Conservation (phyloP, 2,888 invertebrate species). For the Serrognathus titanus region DNA sequence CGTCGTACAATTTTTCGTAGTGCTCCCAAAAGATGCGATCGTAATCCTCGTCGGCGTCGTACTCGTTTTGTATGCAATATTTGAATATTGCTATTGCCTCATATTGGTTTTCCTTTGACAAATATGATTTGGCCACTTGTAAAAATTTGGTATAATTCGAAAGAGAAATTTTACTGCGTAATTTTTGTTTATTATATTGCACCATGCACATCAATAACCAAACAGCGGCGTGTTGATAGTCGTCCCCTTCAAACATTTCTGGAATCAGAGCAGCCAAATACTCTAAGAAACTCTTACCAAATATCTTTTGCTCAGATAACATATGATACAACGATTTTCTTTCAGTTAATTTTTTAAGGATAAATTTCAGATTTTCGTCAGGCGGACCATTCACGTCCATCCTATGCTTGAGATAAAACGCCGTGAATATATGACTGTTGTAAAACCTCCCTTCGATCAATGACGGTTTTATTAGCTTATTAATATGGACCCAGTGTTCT, state of each 20-base stretch:
- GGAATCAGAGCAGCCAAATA: neutral
- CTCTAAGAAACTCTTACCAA: neutral
- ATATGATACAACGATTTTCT: neutral
- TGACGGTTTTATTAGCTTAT: neutral
- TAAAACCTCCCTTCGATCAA: neutral
- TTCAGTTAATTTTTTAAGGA: neutral
- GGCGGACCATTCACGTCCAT: neutral
- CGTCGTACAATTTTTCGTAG: neutral
- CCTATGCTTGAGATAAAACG: neutral
- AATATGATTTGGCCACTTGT: neutral
- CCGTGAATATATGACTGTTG: neutral
- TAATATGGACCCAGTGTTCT: conserved; percentile 1
- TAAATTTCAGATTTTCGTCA: neutral
- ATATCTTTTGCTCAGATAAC: neutral
- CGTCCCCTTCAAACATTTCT: neutral
- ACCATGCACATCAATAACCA: neutral
- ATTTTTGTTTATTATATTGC: neutral
- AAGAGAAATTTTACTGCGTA: neutral
- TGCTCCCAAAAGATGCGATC: neutral
- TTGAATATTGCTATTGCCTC: neutral
- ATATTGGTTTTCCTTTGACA: neutral
- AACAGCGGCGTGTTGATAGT: neutral
- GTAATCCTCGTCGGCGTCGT: neutral
- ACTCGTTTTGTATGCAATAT: neutral
- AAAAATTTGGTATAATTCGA: neutral